Evolutionary conservation across 2,888 invertebrate species (phyloP).

Genomic region (Drosophila peninsularis): DNA sequence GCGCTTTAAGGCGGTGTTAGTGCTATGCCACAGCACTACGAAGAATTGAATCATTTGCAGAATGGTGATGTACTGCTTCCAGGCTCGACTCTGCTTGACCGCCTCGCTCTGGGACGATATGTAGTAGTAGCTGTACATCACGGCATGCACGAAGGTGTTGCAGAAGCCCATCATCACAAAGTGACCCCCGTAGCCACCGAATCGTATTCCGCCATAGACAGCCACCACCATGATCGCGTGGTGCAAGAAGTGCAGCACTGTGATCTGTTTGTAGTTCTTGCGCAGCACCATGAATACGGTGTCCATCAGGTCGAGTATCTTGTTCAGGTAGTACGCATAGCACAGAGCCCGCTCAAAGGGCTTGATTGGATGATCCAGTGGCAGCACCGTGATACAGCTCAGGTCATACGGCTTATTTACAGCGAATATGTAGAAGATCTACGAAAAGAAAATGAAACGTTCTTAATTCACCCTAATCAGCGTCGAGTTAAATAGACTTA

Average conservation of each 20-base stretch:
- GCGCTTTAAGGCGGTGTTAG: constrained; percentile 31
- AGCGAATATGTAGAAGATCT: rapidly evolving
- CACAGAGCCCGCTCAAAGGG: rapidly evolving
- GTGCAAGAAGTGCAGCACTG: constrained; percentile 49
- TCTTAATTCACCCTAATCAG: too few relatives aligned
- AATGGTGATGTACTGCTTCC: constrained; percentile 55
- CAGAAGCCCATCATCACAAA: constrained; percentile 20
- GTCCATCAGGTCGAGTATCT: constrained; percentile 19
- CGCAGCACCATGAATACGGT: constrained; percentile 22
- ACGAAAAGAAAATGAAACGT: too few relatives aligned
- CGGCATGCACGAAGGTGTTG: constrained; percentile 43
- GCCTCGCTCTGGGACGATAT: constrained; percentile 32
- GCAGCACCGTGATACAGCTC: neutral
- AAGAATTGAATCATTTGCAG: constrained; percentile 50
- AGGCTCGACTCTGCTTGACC: constrained; percentile 26
- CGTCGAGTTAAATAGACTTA: neutral
- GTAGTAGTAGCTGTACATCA: constrained; percentile 63
- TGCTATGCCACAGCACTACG: constrained; percentile 25
- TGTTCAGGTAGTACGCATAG: constrained; percentile 25
- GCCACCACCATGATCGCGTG: constrained; percentile 40
- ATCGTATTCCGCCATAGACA: constrained; percentile 27
- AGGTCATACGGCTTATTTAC: neutral
- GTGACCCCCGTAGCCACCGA: constrained; percentile 54
- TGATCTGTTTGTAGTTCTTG: constrained; percentile 46
- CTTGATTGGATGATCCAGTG: constrained; percentile 1